Evolutionary conservation across 2,888 invertebrate species (phyloP).

Genomic region (Abrostola tripartita): DNA sequence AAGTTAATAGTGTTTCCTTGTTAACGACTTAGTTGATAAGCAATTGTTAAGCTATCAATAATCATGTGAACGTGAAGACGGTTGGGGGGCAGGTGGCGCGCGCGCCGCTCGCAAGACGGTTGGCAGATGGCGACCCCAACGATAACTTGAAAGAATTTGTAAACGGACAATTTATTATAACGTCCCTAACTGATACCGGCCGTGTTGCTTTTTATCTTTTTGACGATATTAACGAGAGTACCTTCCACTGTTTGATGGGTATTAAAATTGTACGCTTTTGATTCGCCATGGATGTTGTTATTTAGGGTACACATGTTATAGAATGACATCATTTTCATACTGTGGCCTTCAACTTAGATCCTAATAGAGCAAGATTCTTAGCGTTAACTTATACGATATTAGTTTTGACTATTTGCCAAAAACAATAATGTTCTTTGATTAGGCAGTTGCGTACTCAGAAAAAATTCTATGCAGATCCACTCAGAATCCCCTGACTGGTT

Average conservation of each 20-base stretch:
- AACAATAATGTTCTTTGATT: constrained; percentile 32
- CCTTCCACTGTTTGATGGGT: constrained; percentile 13
- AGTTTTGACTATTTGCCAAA: constrained; percentile 33
- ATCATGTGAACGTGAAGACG: constrained; percentile 44
- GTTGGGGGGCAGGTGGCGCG: constrained; percentile 51
- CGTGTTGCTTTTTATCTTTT: constrained; percentile 23
- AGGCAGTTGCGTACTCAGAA: constrained; percentile 3
- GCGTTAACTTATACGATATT: constrained; percentile 13
- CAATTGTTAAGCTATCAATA: constrained; percentile 32
- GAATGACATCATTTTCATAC: constrained; percentile 11
- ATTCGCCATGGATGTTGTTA: constrained; percentile 7
- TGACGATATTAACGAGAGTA: constrained; percentile 22
- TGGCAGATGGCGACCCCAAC: constrained; percentile 49
- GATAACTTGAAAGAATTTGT: constrained; percentile 49
- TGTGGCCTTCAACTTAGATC: constrained; percentile 9
- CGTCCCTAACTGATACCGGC: constrained; percentile 29
- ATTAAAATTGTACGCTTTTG: constrained; percentile 6
- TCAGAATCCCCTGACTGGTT: constrained; percentile 11
- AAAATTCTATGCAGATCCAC: constrained; percentile 19
- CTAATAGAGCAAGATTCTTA: constrained; percentile 5
- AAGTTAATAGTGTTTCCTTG: constrained; percentile 22
- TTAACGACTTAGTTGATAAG: constrained; percentile 24
- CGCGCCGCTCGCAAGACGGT: constrained; percentile 45
- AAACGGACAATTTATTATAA: constrained; percentile 46
- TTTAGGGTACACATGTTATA: constrained; percentile 2